These are phyloP conservation scores for Phycodurus eques DNA, from an alignment of 2,113 vertebrate genomes.

Conservation along the genomic window DNA sequence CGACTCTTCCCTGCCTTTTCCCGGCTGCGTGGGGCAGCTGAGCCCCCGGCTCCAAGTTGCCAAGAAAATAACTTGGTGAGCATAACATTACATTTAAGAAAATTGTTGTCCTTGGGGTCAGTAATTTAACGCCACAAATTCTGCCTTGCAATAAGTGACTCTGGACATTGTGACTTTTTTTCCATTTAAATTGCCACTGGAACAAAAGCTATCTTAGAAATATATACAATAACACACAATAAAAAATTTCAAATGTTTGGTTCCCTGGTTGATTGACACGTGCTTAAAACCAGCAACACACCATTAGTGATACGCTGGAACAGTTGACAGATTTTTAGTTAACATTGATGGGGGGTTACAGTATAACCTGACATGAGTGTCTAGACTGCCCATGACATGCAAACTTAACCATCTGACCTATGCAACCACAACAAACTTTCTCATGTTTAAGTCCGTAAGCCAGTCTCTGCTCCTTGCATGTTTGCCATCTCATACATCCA, in stretches of 20 bases:
- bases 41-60: neutral
- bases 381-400: neutral
- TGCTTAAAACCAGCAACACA: neutral
- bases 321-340: neutral
- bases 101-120: neutral
- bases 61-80: neutral
- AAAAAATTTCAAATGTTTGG: neutral
- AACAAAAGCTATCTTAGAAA: no score
- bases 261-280: neutral
- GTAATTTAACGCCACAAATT: neutral
- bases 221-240: neutral
- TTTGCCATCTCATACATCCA: constrained; percentile 29
- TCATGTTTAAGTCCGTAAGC: neutral
- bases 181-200: no score
- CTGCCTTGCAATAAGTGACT: neutral
- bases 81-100: neutral
- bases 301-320: neutral
- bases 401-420: neutral
- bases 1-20: neutral
- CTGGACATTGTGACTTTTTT: no score
- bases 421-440: neutral
- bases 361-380: neutral
- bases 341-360: neutral
- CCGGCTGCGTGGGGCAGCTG: neutral
- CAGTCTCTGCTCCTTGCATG: constrained; percentile 12